Base-by-base conservation (phyloP, 2,888 invertebrate species). In the Agrotis segetum region DNA sequence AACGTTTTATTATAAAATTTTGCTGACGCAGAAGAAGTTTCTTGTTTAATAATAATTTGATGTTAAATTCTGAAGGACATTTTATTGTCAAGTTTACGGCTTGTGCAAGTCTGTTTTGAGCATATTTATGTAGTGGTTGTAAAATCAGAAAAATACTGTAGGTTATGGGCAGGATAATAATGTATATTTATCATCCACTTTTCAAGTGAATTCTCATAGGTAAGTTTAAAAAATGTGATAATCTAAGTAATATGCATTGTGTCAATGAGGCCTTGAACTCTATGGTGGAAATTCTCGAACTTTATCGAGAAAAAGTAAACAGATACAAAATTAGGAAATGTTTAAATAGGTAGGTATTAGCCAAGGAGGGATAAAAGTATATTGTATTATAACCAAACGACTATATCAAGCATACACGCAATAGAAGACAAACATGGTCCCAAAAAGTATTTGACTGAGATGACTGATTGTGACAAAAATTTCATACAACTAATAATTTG, bases 1-100 rank as follows among this genome's bases (percentile, higher is more conserved):
- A 56, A 44, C 7, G 50, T 71, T 81, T 49, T 64, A 49, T 64
- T 34, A 19, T 34, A 55, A 6, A 19, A 14, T 49, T 47, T 14
- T 52, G 46, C n/a, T 61, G 53, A 58, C 2, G 49, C 21, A 5
- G 40, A 47, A 55, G 13, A 49, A 55, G 29, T 74, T 77, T 52
- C 0, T 17, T 50, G 29, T 47, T 47, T 55, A 13, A 1, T 9
- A 24, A 7, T 47, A 4, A 4, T 19, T 9, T 70, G 16, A 24
- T 58, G 0, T 56, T 50, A 17, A 46, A 19, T 6, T 9, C 46
- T 47, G 11, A 1, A 59, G 13, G 40, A 19, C 47, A 24, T 46
- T 70, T 21, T 17, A 19, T 52, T 19, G 7, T 13, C 6, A 61
- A 56, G 16, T 70, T 64, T 50, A 50, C 5, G 0, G 50, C 14